Conservation (phyloP, 2,113 vertebrate species). For the Chaetorhynchus papuensis region DNA sequence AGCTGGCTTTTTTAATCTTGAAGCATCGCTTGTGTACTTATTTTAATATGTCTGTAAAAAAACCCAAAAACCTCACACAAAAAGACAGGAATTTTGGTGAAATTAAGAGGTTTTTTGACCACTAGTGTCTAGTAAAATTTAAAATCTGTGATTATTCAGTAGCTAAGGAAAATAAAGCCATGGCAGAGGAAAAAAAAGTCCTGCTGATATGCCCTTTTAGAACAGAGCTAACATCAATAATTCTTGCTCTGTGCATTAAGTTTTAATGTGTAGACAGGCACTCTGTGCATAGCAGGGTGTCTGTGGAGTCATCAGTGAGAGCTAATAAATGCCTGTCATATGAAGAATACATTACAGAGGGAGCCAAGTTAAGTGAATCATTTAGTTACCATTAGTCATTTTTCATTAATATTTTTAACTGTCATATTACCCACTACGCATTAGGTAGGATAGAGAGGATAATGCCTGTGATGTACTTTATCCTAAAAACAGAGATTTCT, state of each 20-base stretch:
- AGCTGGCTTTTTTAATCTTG: background rate
- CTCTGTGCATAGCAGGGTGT: conserved; percentile 31
- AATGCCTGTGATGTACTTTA: background rate
- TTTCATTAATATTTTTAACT: conserved; percentile 54
- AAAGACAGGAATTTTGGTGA: background rate
- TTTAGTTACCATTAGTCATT: conserved; percentile 46
- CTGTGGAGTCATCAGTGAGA: conserved; percentile 32
- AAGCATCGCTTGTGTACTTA: background rate
- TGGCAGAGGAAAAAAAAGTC: background rate
- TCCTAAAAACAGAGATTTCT: background rate
- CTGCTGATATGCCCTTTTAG: background rate
- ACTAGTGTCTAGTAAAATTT: background rate
- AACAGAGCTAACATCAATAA: conserved; percentile 38
- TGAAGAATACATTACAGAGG: conserved; percentile 20
- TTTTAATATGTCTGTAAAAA: background rate
- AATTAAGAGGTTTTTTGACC: background rate
- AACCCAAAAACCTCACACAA: background rate
- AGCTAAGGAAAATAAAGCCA: background rate
- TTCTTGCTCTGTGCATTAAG: conserved; percentile 38
- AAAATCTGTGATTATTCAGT: background rate
- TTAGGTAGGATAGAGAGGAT: background rate
- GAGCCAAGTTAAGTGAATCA: conserved; percentile 40
- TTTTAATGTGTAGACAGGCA: conserved; percentile 52
- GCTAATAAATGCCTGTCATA: conserved; percentile 54
- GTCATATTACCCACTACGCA: background rate